These are phyloP conservation scores for Apocrypta bakeri DNA, from an alignment of 1,140 invertebrate genomes.

Conservation along the genomic window DNA sequence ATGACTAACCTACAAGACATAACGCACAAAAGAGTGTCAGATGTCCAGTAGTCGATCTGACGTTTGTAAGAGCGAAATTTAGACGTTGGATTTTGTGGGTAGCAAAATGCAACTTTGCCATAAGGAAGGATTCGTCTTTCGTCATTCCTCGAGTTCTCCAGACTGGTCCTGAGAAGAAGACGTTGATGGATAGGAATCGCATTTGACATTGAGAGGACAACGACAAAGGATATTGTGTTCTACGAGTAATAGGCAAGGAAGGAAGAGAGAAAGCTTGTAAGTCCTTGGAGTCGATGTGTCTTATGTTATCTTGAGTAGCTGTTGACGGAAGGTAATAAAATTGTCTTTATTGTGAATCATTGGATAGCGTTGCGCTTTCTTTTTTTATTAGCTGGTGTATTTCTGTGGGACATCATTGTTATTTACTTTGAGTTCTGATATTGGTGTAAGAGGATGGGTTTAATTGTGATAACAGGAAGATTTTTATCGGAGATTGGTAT, in stretches of 20 bases:
- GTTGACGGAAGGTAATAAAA: background rate
- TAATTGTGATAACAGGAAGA: no score
- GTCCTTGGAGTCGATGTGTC: background rate
- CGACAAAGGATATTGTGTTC: background rate
- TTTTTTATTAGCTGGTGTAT: no score
- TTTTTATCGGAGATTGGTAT: no score
- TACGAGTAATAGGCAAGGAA: background rate
- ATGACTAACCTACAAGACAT: background rate
- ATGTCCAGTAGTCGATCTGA: background rate
- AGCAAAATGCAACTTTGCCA: background rate
- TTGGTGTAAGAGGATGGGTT: no score
- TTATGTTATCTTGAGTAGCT: background rate
- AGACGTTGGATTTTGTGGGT: background rate
- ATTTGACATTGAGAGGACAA: background rate
- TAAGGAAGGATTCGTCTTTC: background rate
- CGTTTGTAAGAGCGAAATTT: background rate
- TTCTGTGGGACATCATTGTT: no score
- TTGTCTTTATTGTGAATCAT: background rate
- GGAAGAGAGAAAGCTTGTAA: background rate
- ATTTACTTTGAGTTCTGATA: no score
- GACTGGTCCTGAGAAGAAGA: background rate
- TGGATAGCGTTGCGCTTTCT: no score
- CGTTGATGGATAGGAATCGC: background rate
- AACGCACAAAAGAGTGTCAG: background rate
- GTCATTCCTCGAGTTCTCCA: background rate